These are phyloP conservation scores for Rhagium mordax DNA, from an alignment of 2,888 invertebrate species.

Conservation along the genomic window DNA sequence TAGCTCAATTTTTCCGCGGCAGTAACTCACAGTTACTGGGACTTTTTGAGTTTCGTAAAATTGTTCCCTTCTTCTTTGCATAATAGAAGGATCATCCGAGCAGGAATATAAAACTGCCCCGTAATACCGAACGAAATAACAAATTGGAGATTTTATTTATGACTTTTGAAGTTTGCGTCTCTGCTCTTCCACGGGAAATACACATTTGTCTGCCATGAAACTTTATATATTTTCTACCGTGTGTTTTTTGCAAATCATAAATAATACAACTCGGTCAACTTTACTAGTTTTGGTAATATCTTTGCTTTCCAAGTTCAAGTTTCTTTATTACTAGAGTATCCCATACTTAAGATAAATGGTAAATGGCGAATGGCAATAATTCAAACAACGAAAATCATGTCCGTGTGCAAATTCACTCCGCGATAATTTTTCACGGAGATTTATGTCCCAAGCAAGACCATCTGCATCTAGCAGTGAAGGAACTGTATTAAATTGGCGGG, in stretches of 20 bases:
- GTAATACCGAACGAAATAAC: neutral
- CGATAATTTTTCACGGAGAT: neutral
- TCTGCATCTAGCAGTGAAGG: constrained; percentile 35
- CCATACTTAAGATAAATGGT: too few species aligned
- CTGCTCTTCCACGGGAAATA: neutral
- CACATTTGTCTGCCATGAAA: constrained; percentile 15
- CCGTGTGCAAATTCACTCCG: neutral
- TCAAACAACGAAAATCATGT: neutral
- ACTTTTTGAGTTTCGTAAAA: constrained; percentile 44
- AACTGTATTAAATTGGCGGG: constrained; percentile 49
- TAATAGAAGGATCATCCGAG: constrained; percentile 12
- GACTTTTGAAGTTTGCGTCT: constrained; percentile 4
- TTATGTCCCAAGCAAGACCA: neutral
- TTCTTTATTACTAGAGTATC: too few species aligned
- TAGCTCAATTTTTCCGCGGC: constrained; percentile 51
- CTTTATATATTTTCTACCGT: neutral
- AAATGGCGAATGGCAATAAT: neutral
- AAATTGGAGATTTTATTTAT: constrained; percentile 27
- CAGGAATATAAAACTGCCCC: constrained; percentile 11
- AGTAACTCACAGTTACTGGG: constrained; percentile 50
- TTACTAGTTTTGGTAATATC: too few species aligned
- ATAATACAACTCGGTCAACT: neutral
- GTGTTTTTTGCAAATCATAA: neutral
- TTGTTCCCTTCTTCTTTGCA: constrained; percentile 38
- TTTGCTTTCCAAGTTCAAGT: too few species aligned